Conservation (phyloP, 2,113 vertebrate species). For the Pluvianellus socialis region DNA sequence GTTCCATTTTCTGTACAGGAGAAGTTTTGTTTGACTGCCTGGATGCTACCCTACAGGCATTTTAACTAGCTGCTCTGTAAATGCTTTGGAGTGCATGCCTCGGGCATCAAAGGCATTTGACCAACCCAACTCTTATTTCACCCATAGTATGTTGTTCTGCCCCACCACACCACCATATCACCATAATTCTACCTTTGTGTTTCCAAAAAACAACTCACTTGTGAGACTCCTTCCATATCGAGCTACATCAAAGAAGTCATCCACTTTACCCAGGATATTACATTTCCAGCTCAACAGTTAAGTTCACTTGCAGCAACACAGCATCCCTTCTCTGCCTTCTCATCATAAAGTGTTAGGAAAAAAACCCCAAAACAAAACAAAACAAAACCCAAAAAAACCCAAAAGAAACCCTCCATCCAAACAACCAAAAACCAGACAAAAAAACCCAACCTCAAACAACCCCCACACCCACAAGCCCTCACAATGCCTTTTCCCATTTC, state of each 20-base stretch:
- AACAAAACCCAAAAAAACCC: neutral
- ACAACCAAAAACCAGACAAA: neutral
- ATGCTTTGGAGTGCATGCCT: neutral
- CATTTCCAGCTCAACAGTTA: neutral
- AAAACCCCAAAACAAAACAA: neutral
- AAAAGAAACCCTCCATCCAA: neutral
- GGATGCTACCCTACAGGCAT: neutral
- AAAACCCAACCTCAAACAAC: neutral
- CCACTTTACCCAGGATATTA: neutral
- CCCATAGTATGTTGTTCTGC: neutral
- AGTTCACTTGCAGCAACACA: neutral
- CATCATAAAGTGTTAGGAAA: neutral
- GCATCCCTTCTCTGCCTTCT: neutral
- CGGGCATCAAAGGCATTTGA: neutral
- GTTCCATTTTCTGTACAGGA: neutral
- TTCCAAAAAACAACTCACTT: neutral
- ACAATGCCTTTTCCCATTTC: neutral
- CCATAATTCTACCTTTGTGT: neutral
- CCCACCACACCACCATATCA: neutral
- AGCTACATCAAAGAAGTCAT: neutral
- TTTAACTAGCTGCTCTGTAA: neutral
- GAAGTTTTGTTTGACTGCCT: neutral
- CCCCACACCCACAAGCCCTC: neutral
- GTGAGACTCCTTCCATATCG: neutral
- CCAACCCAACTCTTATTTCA: neutral